Base-by-base conservation (phyloP, 2,113 vertebrate genomes). In the Tapirus terrestris region DNA sequence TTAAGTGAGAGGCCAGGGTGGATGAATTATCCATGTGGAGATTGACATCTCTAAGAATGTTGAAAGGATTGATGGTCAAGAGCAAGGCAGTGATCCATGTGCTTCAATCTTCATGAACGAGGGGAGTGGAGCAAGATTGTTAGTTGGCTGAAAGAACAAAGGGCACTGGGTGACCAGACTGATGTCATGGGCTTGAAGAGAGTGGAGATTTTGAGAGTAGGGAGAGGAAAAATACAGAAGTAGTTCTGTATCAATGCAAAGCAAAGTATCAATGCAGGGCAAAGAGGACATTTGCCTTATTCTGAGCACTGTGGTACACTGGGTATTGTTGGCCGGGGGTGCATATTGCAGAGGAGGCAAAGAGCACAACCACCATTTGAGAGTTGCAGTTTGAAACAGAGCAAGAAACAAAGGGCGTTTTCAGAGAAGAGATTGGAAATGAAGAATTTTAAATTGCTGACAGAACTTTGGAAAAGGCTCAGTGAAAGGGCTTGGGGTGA, bases 331-430 rank as follows among this genome's bases (percentile, higher is more conserved):
- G 31, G 29, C 58, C 18, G 33, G 4, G 70, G 4, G 6, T 1
- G 20, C 21, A 1, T 27, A 23, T 6, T 4, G 2, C 6, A 0
- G 61, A 31, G 33, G 23, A 65, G 36, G 27, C 12, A 31, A 51
- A 85, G 48, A 53, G 18, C 6, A 17, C 60, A 61, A 6, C 14
- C 12, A 36, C 9, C 3, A 16, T 67, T 72, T 67, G 45, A 53
- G 39, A 87, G n/a, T 58, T 70, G 16, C 0, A 4, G 36, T 45
- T 27, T 39, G 80, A 88, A 29, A 39, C 8, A 82, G 36, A 88
- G 65, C 31, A 76, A 80, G 39, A 58, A 89, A n/a, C 23, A 58
- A 58, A 10, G 3, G 27, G 1, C 72, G 45, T 63, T 93, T 48
- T 75, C 61, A 68, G 36, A 87, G 58, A 70, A 88, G 56, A 36